Conservation (phyloP, 2,888 invertebrate genomes). For the Aporophyla nigra region DNA sequence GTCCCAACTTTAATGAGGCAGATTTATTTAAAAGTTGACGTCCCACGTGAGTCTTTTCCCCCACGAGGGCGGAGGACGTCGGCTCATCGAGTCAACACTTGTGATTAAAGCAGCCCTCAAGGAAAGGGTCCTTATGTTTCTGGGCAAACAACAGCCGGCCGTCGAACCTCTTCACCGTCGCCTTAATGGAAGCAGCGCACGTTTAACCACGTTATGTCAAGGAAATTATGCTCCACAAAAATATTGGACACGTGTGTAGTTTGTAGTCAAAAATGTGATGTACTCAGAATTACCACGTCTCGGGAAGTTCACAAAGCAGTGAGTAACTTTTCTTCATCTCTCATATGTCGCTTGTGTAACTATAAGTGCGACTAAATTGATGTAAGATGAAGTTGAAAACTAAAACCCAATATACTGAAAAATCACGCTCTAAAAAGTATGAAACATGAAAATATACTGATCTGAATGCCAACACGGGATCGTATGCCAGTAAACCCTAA, state of each 20-base stretch:
- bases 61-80: constrained; percentile 61
- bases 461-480: too few relatives aligned
- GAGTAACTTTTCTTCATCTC: too few relatives aligned
- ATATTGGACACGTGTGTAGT: constrained; percentile 19
- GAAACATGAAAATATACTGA: too few relatives aligned
- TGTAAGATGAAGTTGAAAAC: too few relatives aligned
- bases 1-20: constrained; percentile 25
- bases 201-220: constrained; percentile 69
- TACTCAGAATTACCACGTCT: not conserved
- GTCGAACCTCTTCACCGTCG: constrained; percentile 80
- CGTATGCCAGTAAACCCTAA: too few relatives aligned
- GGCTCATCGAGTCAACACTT: constrained; percentile 83
- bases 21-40: constrained; percentile 48
- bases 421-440: too few relatives aligned
- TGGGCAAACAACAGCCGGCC: constrained; percentile 84
- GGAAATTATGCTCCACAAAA: constrained; percentile 54
- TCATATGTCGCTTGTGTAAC: too few relatives aligned
- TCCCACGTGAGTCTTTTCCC: constrained; percentile 68
- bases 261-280: not conserved
- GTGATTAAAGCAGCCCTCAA: constrained; percentile 86
- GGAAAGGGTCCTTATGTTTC: constrained; percentile 78
- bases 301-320: too few relatives aligned
- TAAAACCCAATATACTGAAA: too few relatives aligned
- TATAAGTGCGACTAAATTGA: too few relatives aligned
- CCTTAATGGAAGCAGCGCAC: constrained; percentile 80